These are phyloP conservation scores for Galerucella calmariensis DNA, from an alignment of 2,888 invertebrate genomes.

Conservation along the genomic window DNA sequence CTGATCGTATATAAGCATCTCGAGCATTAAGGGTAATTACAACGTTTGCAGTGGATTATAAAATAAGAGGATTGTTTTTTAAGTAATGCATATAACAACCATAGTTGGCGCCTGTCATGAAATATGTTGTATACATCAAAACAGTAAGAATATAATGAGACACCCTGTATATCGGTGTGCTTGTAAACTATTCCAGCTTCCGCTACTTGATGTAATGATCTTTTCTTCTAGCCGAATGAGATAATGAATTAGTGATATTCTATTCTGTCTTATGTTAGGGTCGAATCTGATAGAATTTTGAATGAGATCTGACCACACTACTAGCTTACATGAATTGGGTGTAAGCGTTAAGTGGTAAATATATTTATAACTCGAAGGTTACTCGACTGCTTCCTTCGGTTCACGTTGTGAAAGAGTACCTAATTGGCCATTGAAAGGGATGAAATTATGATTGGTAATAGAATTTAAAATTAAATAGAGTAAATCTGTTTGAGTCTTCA, in stretches of 20 bases:
- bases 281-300: conserved; percentile 9
- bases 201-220: background rate
- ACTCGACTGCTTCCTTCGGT: background rate
- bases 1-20: too few species aligned
- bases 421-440: background rate
- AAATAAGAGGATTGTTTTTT: too few species aligned
- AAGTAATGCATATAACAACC: too few species aligned
- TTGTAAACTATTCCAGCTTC: background rate
- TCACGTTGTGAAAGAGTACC: too few species aligned
- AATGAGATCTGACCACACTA: background rate
- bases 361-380: too few species aligned
- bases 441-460: background rate
- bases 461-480: background rate
- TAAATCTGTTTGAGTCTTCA: too few species aligned
- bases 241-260: conserved; percentile 11
- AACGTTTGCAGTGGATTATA: too few species aligned
- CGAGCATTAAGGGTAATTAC: too few species aligned
- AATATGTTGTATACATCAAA: background rate
- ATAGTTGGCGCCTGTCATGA: background rate
- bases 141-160: too few species aligned
- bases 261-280: conserved; percentile 7
- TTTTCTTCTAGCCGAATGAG: background rate
- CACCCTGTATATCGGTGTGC: background rate
- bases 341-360: background rate
- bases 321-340: background rate